Evolutionary conservation across 2,888 invertebrate genomes (phyloP).

Genomic region (Timema podura): DNA sequence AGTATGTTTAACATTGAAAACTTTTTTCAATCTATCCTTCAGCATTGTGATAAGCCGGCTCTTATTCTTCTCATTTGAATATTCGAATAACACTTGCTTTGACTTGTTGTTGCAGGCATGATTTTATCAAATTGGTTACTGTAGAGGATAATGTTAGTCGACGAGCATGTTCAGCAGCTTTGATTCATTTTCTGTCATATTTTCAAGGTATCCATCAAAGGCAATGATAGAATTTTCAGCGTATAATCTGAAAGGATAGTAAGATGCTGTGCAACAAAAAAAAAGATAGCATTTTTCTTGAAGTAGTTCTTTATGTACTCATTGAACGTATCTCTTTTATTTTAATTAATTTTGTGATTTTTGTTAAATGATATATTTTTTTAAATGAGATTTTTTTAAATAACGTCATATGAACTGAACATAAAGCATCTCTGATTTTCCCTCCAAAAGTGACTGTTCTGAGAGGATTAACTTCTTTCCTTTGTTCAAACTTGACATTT

Average conservation of each 20-base stretch:
- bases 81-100: not conserved
- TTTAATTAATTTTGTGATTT: not conserved
- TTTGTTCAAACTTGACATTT: not conserved
- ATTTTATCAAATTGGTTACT: not conserved
- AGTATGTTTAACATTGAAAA: too few relatives aligned
- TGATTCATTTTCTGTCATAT: not conserved
- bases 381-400: not conserved
- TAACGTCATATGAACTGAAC: not conserved
- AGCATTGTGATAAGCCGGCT: not conserved
- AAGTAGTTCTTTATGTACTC: not conserved
- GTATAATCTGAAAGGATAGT: too few relatives aligned
- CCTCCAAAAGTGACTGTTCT: not conserved
- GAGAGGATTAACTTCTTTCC: not conserved
- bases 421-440: not conserved
- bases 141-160: not conserved
- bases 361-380: not conserved
- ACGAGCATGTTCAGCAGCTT: not conserved
- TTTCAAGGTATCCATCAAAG: not conserved
- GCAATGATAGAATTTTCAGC: too few relatives aligned
- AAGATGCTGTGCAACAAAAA: too few relatives aligned
- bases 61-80: not conserved
- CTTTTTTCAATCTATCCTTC: not conserved
- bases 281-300: not conserved
- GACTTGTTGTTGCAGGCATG: conserved; percentile 1
- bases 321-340: not conserved